These are phyloP conservation scores for Sarcophaga carnaria DNA, from an alignment of 2,888 invertebrate genomes.

Conservation along the genomic window DNA sequence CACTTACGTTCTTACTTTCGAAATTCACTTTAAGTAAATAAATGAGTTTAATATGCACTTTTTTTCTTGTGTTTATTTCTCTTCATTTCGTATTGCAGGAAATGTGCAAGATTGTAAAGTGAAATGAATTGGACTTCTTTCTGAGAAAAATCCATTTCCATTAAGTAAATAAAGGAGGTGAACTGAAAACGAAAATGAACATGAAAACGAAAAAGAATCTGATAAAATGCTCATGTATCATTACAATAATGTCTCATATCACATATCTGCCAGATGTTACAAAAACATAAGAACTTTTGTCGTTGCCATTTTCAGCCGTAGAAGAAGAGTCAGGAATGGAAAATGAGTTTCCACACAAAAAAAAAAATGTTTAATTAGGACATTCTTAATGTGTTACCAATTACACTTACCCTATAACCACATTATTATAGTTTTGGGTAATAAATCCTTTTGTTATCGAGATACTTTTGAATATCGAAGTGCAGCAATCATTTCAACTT, in stretches of 20 bases:
- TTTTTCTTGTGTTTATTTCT: neutral
- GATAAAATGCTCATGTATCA: constrained; percentile 16
- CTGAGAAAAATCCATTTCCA: neutral
- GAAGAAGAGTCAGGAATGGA: no score
- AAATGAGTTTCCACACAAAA: no score
- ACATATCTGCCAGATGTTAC: neutral
- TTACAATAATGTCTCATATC: constrained; percentile 21
- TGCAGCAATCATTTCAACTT: no score
- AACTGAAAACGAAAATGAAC: neutral
- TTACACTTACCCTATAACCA: no score
- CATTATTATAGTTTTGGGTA: no score
- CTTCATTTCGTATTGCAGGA: neutral
- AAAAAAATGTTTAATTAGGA: no score
- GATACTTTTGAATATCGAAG: no score
- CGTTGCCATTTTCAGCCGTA: no score
- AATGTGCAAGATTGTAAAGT: constrained; percentile 8
- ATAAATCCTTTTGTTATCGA: no score
- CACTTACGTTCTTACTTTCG: neutral
- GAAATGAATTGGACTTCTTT: neutral
- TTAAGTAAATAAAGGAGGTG: neutral
- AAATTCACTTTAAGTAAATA: neutral
- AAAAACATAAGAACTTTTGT: neutral
- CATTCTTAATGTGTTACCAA: no score
- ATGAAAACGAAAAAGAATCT: constrained; percentile 8
- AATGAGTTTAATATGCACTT: constrained; percentile 2